Evolutionary conservation across 2,888 invertebrate genomes (phyloP).

Genomic region (Noctua fimbriata): DNA sequence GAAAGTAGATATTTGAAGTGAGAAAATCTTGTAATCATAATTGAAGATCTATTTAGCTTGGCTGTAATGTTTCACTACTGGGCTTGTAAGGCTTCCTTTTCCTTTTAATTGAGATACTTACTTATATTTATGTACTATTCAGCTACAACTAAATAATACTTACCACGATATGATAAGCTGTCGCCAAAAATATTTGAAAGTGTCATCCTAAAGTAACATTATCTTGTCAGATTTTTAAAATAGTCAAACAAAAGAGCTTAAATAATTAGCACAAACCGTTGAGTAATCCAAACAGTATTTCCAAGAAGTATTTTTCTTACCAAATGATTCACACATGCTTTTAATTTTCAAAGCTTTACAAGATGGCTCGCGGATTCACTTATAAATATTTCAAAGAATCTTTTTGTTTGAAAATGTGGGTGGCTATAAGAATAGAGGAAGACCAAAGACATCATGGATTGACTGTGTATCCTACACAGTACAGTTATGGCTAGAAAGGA

Average conservation of each 20-base stretch:
- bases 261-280: conserved; percentile 42
- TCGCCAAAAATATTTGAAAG: background rate
- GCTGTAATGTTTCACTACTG: no score
- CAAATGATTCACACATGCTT: conserved; percentile 48
- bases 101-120: no score
- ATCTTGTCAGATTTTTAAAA: conserved; percentile 42
- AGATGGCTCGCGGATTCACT: background rate
- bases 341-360: conserved; percentile 9
- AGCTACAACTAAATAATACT: background rate
- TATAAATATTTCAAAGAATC: conserved; percentile 11
- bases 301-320: conserved; percentile 32
- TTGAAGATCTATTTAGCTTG: background rate
- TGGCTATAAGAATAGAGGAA: background rate
- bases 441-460: background rate
- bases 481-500: no score
- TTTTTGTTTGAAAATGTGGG: background rate
- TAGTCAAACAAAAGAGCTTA: background rate
- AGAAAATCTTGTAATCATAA: background rate
- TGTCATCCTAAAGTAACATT: background rate
- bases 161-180: background rate
- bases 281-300: conserved; percentile 55
- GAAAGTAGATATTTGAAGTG: background rate
- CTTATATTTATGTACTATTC: no score
- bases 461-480: no score
- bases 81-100: no score